Conservation (phyloP, 2,797 vertebrate species). For the Tapirus indicus region DNA sequence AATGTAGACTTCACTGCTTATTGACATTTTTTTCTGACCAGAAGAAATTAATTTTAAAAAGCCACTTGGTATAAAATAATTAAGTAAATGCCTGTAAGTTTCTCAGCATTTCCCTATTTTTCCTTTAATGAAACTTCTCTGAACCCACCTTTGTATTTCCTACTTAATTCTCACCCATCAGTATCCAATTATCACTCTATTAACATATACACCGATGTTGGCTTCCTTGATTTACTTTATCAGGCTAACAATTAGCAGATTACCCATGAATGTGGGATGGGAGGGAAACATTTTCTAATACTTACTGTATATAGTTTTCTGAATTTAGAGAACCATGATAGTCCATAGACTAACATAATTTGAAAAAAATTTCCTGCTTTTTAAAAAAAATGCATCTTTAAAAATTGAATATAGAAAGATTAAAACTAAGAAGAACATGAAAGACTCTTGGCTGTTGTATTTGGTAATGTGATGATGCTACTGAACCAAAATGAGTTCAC, state of each 20-base stretch:
- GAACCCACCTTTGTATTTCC: constrained; percentile 19
- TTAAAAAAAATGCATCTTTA: not conserved
- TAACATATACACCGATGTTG: not conserved
- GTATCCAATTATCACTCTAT: constrained; percentile 54
- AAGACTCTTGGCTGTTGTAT: not conserved
- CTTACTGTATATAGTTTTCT: not conserved
- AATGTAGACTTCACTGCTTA: not conserved
- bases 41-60: constrained; percentile 53
- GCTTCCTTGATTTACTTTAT: not conserved
- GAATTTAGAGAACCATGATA: not conserved
- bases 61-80: constrained; percentile 8
- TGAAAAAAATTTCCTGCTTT: not conserved
- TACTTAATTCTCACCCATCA: constrained; percentile 53
- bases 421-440: not conserved
- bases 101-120: not conserved
- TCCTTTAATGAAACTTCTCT: constrained; percentile 32
- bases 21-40: not conserved
- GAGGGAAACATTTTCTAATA: not conserved
- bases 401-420: not conserved
- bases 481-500: too few species aligned
- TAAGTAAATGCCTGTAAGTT: not conserved
- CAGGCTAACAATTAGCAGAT: not conserved
- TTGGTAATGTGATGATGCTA: not conserved
- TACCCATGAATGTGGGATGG: not conserved
- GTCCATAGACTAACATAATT: not conserved